Percentiles rank a stretch among this genome's conserved stretches.
phyloP scores from a whole-genome alignment of 2,888 invertebrate species.

The Epistrophe eligans region DNA sequence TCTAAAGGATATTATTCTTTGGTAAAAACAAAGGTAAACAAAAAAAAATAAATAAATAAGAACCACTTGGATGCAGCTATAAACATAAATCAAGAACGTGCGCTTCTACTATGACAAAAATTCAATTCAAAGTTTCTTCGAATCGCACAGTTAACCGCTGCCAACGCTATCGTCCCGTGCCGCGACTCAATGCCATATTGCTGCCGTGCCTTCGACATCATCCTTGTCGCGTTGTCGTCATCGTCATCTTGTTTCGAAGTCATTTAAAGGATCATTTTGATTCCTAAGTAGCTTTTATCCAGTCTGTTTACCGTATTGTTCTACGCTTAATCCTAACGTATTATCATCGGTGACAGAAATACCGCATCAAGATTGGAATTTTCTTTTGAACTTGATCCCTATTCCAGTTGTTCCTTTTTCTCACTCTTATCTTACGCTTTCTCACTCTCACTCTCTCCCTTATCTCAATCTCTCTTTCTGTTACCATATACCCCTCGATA shows the following conservation, averaged over 20 bases:
- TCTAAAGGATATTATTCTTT: slow-evolving; percentile 55
- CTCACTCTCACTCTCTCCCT: background rate
- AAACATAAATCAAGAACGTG: slow-evolving; percentile 75
- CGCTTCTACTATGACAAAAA: slow-evolving; percentile 48
- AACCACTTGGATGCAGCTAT: slow-evolving; percentile 68
- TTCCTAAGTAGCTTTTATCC: slow-evolving; percentile 67
- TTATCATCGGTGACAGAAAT: slow-evolving; percentile 65
- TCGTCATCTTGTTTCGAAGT: slow-evolving; percentile 43
- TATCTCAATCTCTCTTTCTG: too few species aligned
- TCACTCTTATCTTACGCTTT: too few species aligned
- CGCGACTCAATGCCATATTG: background rate
- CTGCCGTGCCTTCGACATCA: background rate
- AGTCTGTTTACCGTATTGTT: slow-evolving; percentile 70
- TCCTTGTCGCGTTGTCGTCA: slow-evolving; percentile 1
- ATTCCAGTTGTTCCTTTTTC: background rate
- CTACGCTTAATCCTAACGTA: slow-evolving; percentile 69
- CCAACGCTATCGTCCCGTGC: background rate
- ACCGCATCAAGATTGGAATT: slow-evolving; percentile 61
- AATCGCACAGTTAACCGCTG: background rate
- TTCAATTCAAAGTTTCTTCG: slow-evolving; percentile 57
- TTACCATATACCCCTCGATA: background rate
- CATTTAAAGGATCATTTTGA: slow-evolving; percentile 73
- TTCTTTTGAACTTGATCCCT: slow-evolving; percentile 43
- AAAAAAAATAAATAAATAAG: slow-evolving; percentile 18
- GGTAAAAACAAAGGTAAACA: slow-evolving; percentile 18